Base-by-base conservation (phyloP, 2,113 vertebrate genomes). In the Delphinus delphis region DNA sequence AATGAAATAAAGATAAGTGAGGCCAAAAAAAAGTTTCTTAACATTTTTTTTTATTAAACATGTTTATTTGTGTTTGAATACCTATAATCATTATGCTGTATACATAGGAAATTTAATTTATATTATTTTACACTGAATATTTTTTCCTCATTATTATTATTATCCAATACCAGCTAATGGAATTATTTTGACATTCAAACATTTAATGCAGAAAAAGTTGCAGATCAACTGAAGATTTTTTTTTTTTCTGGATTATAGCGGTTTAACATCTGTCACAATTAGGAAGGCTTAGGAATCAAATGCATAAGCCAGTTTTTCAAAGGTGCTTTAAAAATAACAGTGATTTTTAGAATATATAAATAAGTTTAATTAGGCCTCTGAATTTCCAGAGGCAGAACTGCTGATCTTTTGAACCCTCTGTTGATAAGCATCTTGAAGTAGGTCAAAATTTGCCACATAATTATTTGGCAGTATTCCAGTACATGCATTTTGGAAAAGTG, bases 401-500 rank as follows among this genome's bases (percentile, higher is more conserved):
- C 83, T 93, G 89, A 90, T 95, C 93, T 97, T 96, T 96, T 93
- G 90, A 97, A 93, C 87, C 2, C 31, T 97, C 55, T 88, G 80
- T 91, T 97, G 89, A 77, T 96, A 92, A 95, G 41, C 20, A 65
- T 97, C 77, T 96, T 88, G 71, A 95, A 82, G 28, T 18, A 92
- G 87, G 92, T 95, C 41, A 96, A 91, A 96, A 93, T 73, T n/a
- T 76, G 33, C 25, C 65, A 83, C 41, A 28, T 68, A 95, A 97
- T 95, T 96, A 96, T 82, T 93, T 97, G 83, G 38, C 86, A 87
- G 23, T 62, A 84, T 94, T 96, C 86, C 63, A 76, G 41, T 9
- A 44, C 53, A 90, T 70, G 90, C 62, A 85, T 96, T 98, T 93
- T 93, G 2, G 26, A 85, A 95, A 93, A 90, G 74, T 63, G 33